Percentiles rank a stretch among this genome's conserved stretches.
These are phyloP conservation scores for Coelinius sp. DNA, from an alignment of 2,888 invertebrate genomes.

Conservation along the genomic window DNA sequence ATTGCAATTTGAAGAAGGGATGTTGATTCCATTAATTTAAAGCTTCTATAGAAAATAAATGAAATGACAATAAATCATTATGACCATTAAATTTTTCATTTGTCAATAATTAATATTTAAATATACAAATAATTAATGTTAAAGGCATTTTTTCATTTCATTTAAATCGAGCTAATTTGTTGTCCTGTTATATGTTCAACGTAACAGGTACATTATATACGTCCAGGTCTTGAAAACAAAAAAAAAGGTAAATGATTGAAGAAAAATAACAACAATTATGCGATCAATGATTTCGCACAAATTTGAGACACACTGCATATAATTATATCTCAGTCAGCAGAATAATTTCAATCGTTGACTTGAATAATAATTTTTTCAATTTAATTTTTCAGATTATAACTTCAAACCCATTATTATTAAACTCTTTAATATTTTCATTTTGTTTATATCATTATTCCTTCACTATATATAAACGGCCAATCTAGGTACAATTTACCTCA, in stretches of 20 bases:
- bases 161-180: slow-evolving; percentile 20
- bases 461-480: slow-evolving; percentile 37
- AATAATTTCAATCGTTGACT: not conserved
- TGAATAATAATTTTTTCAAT: slow-evolving; percentile 7
- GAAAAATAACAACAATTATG: slow-evolving; percentile 10
- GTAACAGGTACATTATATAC: slow-evolving; percentile 2
- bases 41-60: not conserved
- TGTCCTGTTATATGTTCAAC: not conserved
- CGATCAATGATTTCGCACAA: slow-evolving; percentile 9
- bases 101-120: slow-evolving; percentile 21
- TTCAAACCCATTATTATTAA: slow-evolving; percentile 26
- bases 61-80: not conserved
- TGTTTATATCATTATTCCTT: not conserved
- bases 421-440: slow-evolving; percentile 3
- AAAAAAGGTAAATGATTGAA: not conserved
- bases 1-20: not conserved
- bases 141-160: slow-evolving; percentile 19
- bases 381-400: not conserved
- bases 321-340: slow-evolving; percentile 19
- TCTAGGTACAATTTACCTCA: slow-evolving; percentile 39
- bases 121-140: slow-evolving; percentile 22
- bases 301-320: slow-evolving; percentile 3
- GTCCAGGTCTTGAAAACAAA: not conserved
- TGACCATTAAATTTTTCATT: slow-evolving; percentile 3
- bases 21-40: not conserved